Evolutionary conservation across 30 jellyfish, hydroid and myxozoan genomes (phyloP).

Genomic region (Aurelia aurita): DNA sequence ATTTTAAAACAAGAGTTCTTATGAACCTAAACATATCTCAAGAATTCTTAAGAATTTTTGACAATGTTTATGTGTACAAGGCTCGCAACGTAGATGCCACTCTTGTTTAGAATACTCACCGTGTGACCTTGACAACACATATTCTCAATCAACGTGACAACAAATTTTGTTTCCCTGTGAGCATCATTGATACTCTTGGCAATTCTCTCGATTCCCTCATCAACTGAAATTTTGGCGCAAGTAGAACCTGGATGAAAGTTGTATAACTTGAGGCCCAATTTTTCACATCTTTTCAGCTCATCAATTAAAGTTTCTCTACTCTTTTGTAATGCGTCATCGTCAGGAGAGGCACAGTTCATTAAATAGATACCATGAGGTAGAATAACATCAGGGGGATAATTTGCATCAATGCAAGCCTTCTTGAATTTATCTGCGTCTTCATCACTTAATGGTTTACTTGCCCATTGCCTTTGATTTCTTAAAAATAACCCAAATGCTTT

Average conservation of each 20-base stretch:
- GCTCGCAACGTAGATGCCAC: too few species aligned
- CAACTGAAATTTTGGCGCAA: conserved; percentile 53
- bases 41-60: too few species aligned
- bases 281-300: conserved; percentile 65
- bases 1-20: too few species aligned
- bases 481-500: conserved; percentile 55
- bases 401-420: conserved; percentile 37
- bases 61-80: too few species aligned
- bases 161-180: conserved; percentile 51
- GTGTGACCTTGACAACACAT: conserved; percentile 75
- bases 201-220: conserved; percentile 51
- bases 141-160: conserved; percentile 45
- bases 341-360: conserved; percentile 65
- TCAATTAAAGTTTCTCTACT: conserved; percentile 62
- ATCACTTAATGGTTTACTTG: conserved; percentile 52
- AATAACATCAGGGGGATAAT: conserved; percentile 30
- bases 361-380: conserved; percentile 63
- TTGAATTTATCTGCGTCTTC: conserved; percentile 59
- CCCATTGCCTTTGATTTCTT: conserved; percentile 64
- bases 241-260: conserved; percentile 76
- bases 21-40: too few species aligned
- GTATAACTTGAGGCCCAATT: conserved; percentile 50
- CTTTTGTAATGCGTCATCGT: conserved; percentile 30
- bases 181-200: conserved; percentile 62
- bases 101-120: conserved; percentile 16